A percentile compares a stretch with the other conserved stretches of the same genome.
These are phyloP conservation scores for Semaprochilodus insignis DNA, from an alignment of 2,797 vertebrate genomes.

Conservation along the genomic window DNA sequence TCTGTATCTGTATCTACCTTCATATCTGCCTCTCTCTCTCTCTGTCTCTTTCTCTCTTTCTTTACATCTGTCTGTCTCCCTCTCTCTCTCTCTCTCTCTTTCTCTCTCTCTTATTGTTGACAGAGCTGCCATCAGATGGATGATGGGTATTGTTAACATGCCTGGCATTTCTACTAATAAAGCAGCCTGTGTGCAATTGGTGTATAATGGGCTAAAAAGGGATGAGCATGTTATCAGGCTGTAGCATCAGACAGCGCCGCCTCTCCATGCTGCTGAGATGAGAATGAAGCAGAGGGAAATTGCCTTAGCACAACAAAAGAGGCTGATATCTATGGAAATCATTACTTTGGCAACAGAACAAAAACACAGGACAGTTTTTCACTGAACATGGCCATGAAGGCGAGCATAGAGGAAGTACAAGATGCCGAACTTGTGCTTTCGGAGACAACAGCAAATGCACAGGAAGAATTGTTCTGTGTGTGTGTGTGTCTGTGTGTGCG, in stretches of 20 bases:
- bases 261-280: constrained; percentile 22
- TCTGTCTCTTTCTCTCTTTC: background rate
- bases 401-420: background rate
- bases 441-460: constrained; percentile 11
- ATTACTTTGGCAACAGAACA: constrained; percentile 26
- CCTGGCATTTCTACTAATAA: constrained; percentile 38
- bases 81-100: constrained; percentile 17
- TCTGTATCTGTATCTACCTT: background rate
- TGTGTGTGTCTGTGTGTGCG: background rate
- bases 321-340: constrained; percentile 28
- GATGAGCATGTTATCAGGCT: constrained; percentile 22
- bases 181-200: constrained; percentile 6
- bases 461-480: background rate
- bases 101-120: constrained; percentile 27
- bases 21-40: background rate
- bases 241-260: constrained; percentile 23
- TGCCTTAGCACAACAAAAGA: constrained; percentile 30
- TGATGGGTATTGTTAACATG: constrained; percentile 44
- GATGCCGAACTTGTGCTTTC: background rate
- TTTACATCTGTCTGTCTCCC: background rate
- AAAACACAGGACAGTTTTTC: constrained; percentile 50
- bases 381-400: background rate
- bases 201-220: constrained; percentile 27
- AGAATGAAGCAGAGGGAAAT: constrained; percentile 37
- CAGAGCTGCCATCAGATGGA: constrained; percentile 31